Percentiles rank a stretch among this genome's conserved stretches.
Conservation (phyloP, 2,888 invertebrate species). For the Dorcus hopei region DNA sequence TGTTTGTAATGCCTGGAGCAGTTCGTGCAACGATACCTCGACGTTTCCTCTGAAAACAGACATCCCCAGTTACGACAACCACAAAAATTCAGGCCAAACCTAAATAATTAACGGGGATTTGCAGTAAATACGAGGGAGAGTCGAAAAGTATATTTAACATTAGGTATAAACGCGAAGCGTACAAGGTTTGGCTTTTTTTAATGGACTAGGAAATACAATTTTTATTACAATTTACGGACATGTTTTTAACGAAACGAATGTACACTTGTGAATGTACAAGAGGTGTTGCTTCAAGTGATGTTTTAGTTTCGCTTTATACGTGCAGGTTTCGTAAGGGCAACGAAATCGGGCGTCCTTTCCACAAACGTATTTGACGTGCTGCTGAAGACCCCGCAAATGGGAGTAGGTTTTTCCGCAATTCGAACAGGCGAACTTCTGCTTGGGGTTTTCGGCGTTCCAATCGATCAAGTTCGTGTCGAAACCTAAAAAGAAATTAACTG, state of each 20-base stretch:
- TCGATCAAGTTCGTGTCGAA: neutral
- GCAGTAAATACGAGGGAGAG: neutral
- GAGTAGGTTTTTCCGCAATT: slow-evolving; percentile 1
- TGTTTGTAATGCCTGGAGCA: slow-evolving; percentile 17
- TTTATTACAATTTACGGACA: no score
- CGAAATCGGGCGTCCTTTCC: slow-evolving; percentile 8
- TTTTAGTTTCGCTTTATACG: slow-evolving; percentile 8
- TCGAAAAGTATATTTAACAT: neutral
- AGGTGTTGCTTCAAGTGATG: slow-evolving; percentile 11
- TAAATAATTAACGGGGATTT: neutral
- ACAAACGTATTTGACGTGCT: slow-evolving; percentile 10
- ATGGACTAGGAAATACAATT: neutral
- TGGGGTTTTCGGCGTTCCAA: neutral
- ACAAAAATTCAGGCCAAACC: neutral
- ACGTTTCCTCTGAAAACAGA: neutral
- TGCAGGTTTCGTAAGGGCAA: slow-evolving; percentile 3
- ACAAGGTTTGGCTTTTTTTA: neutral
- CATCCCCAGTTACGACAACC: neutral
- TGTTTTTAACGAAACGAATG: neutral
- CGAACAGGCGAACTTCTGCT: neutral
- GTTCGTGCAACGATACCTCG: slow-evolving; percentile 9
- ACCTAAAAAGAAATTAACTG: neutral
- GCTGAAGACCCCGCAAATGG: slow-evolving; percentile 2
- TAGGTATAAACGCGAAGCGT: neutral
- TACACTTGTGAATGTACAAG: neutral